These are phyloP conservation scores for Xestia sexstrigata DNA, from an alignment of 2,888 invertebrate species.

Conservation along the genomic window DNA sequence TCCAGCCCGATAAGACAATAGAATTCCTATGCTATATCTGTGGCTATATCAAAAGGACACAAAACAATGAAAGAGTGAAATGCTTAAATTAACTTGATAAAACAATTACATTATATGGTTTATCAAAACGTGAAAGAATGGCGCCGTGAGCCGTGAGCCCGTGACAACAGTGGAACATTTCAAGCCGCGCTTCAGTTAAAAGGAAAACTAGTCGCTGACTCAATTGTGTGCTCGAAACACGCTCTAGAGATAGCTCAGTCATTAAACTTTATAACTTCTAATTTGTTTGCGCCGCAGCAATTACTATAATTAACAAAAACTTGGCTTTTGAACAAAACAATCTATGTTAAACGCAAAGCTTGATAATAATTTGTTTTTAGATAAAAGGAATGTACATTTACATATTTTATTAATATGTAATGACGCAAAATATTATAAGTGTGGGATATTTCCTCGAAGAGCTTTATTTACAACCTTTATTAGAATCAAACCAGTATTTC, in stretches of 20 bases:
- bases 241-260: conserved; percentile 60
- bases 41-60: not conserved
- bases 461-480: conserved; percentile 35
- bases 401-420: conserved; percentile 40
- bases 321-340: conserved; percentile 59
- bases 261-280: conserved; percentile 71
- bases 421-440: conserved; percentile 43
- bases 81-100: conserved; percentile 1
- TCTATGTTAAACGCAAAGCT: conserved; percentile 34
- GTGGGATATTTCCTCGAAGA: conserved; percentile 37
- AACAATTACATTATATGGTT: conserved; percentile 34
- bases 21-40: not conserved
- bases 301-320: conserved; percentile 68
- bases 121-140: conserved; percentile 54
- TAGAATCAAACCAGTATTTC: conserved; percentile 48
- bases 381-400: conserved; percentile 47
- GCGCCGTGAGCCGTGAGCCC: conserved; percentile 23
- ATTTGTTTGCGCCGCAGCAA: conserved; percentile 70
- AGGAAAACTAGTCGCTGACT: conserved; percentile 53
- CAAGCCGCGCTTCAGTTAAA: conserved; percentile 19
- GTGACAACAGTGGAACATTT: conserved; percentile 42
- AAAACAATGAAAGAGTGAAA: conserved; percentile 12
- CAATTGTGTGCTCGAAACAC: conserved; percentile 64
- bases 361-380: conserved; percentile 50
- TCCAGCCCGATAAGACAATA: not conserved